These are phyloP conservation scores for Agrotis segetum DNA, from an alignment of 2,888 invertebrate genomes.

Conservation along the genomic window DNA sequence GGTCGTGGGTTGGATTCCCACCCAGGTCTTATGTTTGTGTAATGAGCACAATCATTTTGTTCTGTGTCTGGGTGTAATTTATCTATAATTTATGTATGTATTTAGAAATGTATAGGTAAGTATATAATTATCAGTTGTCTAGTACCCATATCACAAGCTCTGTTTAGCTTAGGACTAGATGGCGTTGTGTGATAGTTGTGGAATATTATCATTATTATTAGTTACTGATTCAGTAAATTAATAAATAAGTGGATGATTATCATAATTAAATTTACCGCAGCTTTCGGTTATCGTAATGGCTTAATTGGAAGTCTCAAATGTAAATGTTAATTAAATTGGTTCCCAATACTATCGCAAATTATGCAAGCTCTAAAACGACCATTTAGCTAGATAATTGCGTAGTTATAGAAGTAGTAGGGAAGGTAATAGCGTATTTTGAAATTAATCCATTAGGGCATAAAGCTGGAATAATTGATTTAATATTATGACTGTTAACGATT, in stretches of 20 bases:
- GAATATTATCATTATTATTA: too few relatives aligned
- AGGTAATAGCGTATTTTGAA: conserved; percentile 16
- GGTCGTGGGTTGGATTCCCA: too few relatives aligned
- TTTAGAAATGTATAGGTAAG: too few relatives aligned
- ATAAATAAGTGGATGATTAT: conserved; percentile 16
- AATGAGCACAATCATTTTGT: too few relatives aligned
- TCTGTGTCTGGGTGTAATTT: too few relatives aligned
- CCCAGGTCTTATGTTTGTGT: too few relatives aligned
- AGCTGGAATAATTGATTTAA: background rate
- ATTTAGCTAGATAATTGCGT: conserved; percentile 32
- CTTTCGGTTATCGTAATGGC: conserved; percentile 36
- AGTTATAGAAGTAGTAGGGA: conserved; percentile 31
- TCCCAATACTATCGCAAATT: conserved; percentile 46
- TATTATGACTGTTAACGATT: background rate
- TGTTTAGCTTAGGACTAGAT: too few relatives aligned
- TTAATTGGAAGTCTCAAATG: conserved; percentile 38
- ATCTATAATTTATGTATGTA: too few relatives aligned
- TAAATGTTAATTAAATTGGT: conserved; percentile 55
- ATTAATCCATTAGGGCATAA: conserved; percentile 8
- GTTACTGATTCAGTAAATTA: background rate
- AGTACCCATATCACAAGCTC: too few relatives aligned
- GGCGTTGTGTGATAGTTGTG: too few relatives aligned
- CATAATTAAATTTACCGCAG: conserved; percentile 11
- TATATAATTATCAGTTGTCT: too few relatives aligned
- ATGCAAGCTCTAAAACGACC: conserved; percentile 37